Percentiles rank a stretch among this genome's conserved stretches.
These are phyloP conservation scores for Sipunculus nudus DNA, from an alignment of 2,888 invertebrate species.

Conservation along the genomic window DNA sequence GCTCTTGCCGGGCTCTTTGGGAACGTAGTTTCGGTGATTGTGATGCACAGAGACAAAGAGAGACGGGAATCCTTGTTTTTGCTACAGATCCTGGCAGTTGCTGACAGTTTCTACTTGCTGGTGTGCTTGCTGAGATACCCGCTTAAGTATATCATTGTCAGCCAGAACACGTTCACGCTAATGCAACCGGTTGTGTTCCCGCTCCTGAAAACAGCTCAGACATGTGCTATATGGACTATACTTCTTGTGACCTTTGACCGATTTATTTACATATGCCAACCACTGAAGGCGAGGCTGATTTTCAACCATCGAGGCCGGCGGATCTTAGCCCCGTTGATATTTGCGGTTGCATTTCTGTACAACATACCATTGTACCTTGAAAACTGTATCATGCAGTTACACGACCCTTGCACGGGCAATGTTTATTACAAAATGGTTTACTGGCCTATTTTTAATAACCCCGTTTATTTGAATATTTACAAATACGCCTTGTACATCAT, in stretches of 20 bases:
- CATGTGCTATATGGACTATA: conserved; percentile 39
- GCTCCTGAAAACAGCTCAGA: conserved; percentile 35
- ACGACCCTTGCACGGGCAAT: conserved; percentile 10
- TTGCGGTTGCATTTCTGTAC: conserved; percentile 29
- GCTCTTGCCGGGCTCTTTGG: conserved; percentile 27
- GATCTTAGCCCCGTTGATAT: conserved; percentile 16
- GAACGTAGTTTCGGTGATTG: conserved; percentile 29
- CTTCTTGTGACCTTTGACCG: conserved; percentile 38
- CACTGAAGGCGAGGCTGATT: conserved; percentile 22
- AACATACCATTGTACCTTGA: conserved; percentile 36
- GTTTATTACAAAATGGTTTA: conserved; percentile 13
- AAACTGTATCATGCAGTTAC: conserved; percentile 17
- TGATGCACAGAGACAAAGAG: conserved; percentile 29
- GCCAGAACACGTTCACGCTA: conserved; percentile 3
- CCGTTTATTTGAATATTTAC: conserved; percentile 31
- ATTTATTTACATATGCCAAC: conserved; percentile 35
- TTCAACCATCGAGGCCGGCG: conserved; percentile 27
- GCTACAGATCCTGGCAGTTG: conserved; percentile 4
- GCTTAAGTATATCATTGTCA: conserved; percentile 24
- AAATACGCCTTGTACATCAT: conserved; percentile 25
- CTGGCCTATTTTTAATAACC: conserved; percentile 20
- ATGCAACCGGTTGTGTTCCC: conserved; percentile 34
- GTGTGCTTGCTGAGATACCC: no score
- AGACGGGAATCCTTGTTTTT: conserved; percentile 28
- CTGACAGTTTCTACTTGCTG: conserved; percentile 4